Evolutionary conservation across 2,797 vertebrate genomes (phyloP), one percentile per base, ranked within the genome.

Genomic region (Carduelis carduelis): DNA sequence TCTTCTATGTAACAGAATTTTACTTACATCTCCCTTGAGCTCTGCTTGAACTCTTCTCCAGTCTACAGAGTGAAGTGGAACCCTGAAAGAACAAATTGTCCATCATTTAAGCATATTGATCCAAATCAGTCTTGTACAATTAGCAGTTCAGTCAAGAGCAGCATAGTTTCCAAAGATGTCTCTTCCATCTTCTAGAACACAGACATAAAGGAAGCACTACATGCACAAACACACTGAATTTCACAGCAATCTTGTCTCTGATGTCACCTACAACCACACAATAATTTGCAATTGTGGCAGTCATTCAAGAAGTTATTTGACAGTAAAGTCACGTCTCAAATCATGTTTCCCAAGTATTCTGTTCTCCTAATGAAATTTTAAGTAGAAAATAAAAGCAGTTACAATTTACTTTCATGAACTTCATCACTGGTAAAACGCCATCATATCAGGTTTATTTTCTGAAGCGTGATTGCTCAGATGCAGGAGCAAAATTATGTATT

Each of bases 81-180:
- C 37, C 37, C 43, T n/a, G 34, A 49, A 84, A 80, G 84, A 89
- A 83, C 41, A 92, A 94, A 92, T 28, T 82, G 66, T 92, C 81
- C 75, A 70, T 95, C 79, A 64, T 91, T 93, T 77, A 85, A 77
- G 68, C 24, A 46, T 68, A 96, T 80, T 83, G 82, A 95, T 94
- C 71, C 63, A 85, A 83, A 92, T 77, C 79, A 93, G 60, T 87
- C 84, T 53, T 64, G 34, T 77, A 82, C 71, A 82, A 92, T 84
- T 85, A 94, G 71, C 44, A 93, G 71, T 68, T 64, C 89, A 35
- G 60, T 53, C 64, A 89, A 79, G 34, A 92, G 60, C 64, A 85
- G 30, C 0, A 0, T 17, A 8, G 32, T 66, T 90, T 87, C 55
- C 8, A 79, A 47, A 69, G 63, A 27, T 3, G 6, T 18, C 64